phyloP scores from a whole-genome alignment of 1,140 invertebrate genomes.

The Brachionus asplanchnoidis region DNA sequence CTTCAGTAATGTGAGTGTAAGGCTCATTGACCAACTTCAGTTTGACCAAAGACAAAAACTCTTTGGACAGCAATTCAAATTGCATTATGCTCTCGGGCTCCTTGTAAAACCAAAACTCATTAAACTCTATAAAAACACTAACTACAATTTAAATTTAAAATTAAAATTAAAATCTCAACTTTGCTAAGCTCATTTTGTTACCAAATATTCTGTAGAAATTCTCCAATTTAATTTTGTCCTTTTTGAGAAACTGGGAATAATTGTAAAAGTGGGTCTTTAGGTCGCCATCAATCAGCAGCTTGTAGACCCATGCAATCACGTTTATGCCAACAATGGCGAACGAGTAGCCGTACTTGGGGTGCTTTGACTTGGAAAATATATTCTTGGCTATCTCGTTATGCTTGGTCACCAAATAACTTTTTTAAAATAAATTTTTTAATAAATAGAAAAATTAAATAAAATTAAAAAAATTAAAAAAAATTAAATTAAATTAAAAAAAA shows the following conservation, averaged over 20 bases:
- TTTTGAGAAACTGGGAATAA: constrained; percentile 58
- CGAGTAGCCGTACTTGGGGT: constrained; percentile 71
- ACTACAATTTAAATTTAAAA: constrained; percentile 46
- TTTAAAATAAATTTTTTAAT: constrained; percentile 37
- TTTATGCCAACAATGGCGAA: constrained; percentile 79
- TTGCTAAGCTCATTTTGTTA: constrained; percentile 46
- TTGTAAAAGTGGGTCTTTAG: constrained; percentile 91
- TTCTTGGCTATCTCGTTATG: constrained; percentile 73
- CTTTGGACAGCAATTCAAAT: constrained; percentile 59
- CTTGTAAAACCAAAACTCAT: constrained; percentile 82
- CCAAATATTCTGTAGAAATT: constrained; percentile 89
- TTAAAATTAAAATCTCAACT: background rate
- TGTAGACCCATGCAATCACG: constrained; percentile 80
- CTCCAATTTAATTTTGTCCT: constrained; percentile 62
- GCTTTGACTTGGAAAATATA: constrained; percentile 77
- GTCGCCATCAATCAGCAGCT: constrained; percentile 70
- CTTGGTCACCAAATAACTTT: constrained; percentile 70
- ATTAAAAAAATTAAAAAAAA: too few relatives aligned
- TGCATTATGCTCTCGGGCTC: constrained; percentile 90
- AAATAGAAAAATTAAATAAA: too few relatives aligned
- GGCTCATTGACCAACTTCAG: background rate
- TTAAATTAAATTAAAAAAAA: too few relatives aligned
- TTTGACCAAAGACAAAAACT: constrained; percentile 15
- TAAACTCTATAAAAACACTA: constrained; percentile 87
- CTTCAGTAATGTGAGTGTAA: constrained; percentile 8